Evolutionary conservation across 2,113 vertebrate species (phyloP).

Genomic region (Sylvia atricapilla): DNA sequence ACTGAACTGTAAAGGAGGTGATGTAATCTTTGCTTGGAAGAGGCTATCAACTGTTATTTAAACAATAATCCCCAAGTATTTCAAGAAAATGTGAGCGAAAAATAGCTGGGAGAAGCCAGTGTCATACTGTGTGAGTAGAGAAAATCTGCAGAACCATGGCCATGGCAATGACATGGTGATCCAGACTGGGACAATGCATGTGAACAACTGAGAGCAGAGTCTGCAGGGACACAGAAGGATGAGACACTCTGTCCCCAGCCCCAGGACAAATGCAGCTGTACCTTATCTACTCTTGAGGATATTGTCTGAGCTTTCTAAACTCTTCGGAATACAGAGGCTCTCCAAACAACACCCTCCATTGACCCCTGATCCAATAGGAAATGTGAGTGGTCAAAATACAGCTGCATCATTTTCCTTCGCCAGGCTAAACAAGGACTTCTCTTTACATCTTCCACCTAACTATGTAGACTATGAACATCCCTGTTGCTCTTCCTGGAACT

Average conservation of each 20-base stretch:
- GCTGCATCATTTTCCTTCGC: neutral
- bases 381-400: neutral
- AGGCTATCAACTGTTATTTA: neutral
- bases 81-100: neutral
- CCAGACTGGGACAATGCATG: neutral
- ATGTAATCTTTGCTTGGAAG: neutral
- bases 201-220: neutral
- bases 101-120: neutral
- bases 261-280: neutral
- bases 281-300: neutral
- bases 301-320: neutral
- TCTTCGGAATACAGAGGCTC: neutral
- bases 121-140: neutral
- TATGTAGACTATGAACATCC: neutral
- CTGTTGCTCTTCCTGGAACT: neutral
- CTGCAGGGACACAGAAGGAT: neutral
- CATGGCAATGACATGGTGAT: neutral
- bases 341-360: neutral
- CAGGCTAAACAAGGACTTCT: neutral
- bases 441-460: neutral
- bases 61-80: neutral
- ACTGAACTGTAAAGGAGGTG: neutral
- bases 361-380: neutral
- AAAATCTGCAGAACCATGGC: neutral
- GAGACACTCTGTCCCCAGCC: neutral